Percentiles rank a stretch among this genome's conserved stretches.
Conservation (phyloP, 1,140 invertebrate genomes). For the Cydia strobilella region DNA sequence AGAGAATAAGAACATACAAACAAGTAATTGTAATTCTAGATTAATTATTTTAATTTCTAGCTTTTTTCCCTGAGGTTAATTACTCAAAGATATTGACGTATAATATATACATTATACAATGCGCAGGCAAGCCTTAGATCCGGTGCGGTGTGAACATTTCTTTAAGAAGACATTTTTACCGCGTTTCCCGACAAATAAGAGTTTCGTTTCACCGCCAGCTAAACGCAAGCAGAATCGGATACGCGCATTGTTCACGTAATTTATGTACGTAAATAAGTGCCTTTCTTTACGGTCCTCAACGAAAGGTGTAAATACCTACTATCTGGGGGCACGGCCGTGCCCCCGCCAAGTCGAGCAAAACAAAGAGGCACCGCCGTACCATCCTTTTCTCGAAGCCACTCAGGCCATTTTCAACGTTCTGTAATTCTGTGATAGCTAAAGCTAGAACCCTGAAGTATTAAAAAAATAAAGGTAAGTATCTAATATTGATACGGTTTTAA, state of each 20-base stretch:
- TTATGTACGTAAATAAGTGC: neutral
- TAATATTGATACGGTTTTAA: too few relatives aligned
- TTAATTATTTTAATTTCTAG: neutral
- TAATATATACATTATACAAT: neutral
- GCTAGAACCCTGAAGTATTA: too few relatives aligned
- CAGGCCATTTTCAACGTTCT: too few relatives aligned
- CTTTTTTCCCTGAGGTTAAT: neutral
- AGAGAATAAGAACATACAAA: too few relatives aligned
- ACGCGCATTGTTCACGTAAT: neutral
- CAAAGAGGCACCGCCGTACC: too few relatives aligned
- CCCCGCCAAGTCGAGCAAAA: too few relatives aligned
- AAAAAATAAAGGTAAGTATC: too few relatives aligned
- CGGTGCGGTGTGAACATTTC: conserved; percentile 17
- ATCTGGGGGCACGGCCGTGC: too few relatives aligned
- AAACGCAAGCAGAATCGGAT: conserved; percentile 20
- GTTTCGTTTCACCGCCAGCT: conserved; percentile 14
- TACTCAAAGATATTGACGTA: conserved; percentile 12
- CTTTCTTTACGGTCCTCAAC: neutral
- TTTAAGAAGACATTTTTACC: conserved; percentile 8
- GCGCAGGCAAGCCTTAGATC: neutral
- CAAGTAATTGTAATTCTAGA: neutral
- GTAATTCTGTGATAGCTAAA: too few relatives aligned
- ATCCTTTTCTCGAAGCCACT: too few relatives aligned
- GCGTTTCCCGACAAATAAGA: conserved; percentile 28
- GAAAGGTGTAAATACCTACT: neutral